Conservation (phyloP, 1,140 invertebrate species). For the Bombus difficillimus region DNA sequence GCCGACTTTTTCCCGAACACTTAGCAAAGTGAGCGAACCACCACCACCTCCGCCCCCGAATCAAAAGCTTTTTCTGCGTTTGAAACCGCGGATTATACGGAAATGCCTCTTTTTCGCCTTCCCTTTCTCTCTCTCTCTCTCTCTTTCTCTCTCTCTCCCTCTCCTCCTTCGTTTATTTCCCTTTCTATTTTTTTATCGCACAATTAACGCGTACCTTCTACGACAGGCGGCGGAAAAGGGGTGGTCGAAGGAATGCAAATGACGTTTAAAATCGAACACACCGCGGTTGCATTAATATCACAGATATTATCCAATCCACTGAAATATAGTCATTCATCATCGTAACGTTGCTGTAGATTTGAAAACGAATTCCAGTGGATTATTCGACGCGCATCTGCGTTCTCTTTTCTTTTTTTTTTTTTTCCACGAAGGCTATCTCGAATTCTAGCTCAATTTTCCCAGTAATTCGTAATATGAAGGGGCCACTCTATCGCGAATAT, state of each 20-base stretch:
- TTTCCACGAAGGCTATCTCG: not conserved
- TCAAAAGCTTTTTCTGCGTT: conserved; percentile 36
- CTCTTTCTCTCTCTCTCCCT: not conserved
- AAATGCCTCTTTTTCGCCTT: conserved; percentile 12
- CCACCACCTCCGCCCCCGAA: conserved; percentile 9
- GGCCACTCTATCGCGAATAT: conserved; percentile 18
- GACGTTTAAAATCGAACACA: conserved; percentile 18
- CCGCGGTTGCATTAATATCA: not conserved
- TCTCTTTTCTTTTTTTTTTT: not conserved
- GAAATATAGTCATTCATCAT: not conserved
- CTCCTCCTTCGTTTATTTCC: not conserved
- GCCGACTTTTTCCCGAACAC: conserved; percentile 31
- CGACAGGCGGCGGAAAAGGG: not conserved
- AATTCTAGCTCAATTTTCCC: not conserved
- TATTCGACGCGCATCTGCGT: not conserved
- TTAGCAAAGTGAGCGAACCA: conserved; percentile 37
- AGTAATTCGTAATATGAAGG: not conserved
- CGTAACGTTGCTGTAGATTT: not conserved
- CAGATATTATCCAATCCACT: not conserved
- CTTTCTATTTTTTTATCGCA: not conserved
- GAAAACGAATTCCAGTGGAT: not conserved
- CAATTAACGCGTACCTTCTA: conserved; percentile 10
- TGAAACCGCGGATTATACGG: conserved; percentile 36
- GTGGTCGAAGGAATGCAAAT: not conserved
- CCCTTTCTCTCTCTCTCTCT: not conserved